Conservation (phyloP, 2,113 vertebrate genomes). For the Mus pahari region DNA sequence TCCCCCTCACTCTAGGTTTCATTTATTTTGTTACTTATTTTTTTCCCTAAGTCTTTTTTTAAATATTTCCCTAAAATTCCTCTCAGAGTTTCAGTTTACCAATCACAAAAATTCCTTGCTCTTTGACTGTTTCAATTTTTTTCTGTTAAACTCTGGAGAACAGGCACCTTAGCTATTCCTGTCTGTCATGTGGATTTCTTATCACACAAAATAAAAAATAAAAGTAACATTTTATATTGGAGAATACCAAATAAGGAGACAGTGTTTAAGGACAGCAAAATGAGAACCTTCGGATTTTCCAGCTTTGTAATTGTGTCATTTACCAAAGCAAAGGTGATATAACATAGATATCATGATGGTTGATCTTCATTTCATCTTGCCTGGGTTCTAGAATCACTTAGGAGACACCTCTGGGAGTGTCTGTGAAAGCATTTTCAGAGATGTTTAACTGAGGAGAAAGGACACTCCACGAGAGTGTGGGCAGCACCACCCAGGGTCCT, state of each 20-base stretch:
- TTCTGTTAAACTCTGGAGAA: constrained; percentile 17
- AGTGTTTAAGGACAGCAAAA: background rate
- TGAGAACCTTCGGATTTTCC: background rate
- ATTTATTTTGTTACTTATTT: background rate
- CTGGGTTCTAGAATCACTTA: background rate
- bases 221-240: background rate
- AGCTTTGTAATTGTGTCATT: background rate
- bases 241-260: background rate
- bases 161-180: background rate
- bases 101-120: background rate
- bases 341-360: background rate
- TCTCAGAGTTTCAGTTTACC: background rate
- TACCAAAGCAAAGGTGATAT: background rate
- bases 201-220: background rate
- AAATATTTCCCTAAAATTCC: background rate
- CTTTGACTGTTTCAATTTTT: background rate
- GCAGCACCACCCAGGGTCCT: too few species aligned
- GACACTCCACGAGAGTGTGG: background rate
- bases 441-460: background rate
- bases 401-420: background rate
- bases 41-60: background rate
- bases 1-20: background rate
- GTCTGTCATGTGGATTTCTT: background rate
- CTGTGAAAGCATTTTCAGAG: background rate
- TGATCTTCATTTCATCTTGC: background rate